phyloP scores from a whole-genome alignment of 2,888 invertebrate species.

The Spatulosminthurus flaviceps region DNA sequence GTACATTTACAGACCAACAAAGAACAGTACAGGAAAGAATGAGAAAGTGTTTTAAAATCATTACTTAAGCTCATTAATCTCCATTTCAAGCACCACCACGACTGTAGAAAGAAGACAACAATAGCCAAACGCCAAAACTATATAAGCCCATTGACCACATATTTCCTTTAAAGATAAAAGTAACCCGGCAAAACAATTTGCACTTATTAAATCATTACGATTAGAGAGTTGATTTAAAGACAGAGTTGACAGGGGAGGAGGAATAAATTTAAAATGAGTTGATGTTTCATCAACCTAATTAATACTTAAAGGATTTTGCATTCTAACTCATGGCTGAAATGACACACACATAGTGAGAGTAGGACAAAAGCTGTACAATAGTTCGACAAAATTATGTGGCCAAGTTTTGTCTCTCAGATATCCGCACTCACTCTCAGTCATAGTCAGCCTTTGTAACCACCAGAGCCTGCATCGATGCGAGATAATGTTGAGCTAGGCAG shows the following conservation, averaged over 20 bases:
- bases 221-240: background rate
- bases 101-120: background rate
- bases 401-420: background rate
- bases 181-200: background rate
- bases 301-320: too few species aligned
- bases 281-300: too few species aligned
- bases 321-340: too few species aligned
- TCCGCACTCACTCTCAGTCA: background rate
- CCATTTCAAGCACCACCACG: background rate
- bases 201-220: background rate
- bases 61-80: background rate
- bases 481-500: background rate
- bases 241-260: too few species aligned
- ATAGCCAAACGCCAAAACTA: background rate
- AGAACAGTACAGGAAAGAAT: background rate
- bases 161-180: background rate
- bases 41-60: background rate
- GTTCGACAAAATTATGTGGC: background rate
- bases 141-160: background rate
- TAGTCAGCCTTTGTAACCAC: background rate
- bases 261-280: too few species aligned
- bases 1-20: background rate
- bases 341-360: too few species aligned
- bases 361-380: background rate
- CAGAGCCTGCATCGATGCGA: background rate